These are phyloP conservation scores for Melopsittacus undulatus DNA, from an alignment of 2,797 vertebrate genomes.

Conservation along the genomic window DNA sequence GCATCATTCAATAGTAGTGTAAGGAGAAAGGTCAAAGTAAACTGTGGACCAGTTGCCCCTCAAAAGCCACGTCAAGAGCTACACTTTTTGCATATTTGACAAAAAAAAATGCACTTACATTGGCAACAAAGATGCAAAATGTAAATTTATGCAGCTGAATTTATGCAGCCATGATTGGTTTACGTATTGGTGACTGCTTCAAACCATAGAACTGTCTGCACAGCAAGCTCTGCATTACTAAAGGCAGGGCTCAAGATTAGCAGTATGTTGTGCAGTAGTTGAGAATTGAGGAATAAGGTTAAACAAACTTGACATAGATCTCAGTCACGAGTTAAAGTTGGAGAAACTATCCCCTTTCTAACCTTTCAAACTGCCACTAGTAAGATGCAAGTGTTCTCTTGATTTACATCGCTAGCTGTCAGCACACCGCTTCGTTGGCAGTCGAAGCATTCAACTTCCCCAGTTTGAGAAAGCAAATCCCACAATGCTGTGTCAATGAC, in stretches of 20 bases:
- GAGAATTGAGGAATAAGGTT: not conserved
- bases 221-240: not conserved
- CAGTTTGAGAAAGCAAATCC: not conserved
- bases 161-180: not conserved
- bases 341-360: not conserved
- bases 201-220: not conserved
- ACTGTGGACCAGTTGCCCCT: fast-evolving
- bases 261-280: not conserved
- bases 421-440: not conserved
- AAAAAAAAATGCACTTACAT: not conserved
- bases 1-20: not conserved
- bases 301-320: not conserved
- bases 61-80: not conserved
- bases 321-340: not conserved
- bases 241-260: not conserved
- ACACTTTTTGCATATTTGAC: not conserved
- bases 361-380: not conserved
- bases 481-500: not conserved
- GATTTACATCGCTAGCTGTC: not conserved
- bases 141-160: not conserved
- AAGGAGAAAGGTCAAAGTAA: not conserved
- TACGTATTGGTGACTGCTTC: not conserved
- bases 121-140: not conserved
- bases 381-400: conserved; percentile 7
- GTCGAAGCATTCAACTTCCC: not conserved